Evolutionary conservation across 2,113 vertebrate genomes (phyloP).

Genomic region (Protobothrops mucrosquamatus): DNA sequence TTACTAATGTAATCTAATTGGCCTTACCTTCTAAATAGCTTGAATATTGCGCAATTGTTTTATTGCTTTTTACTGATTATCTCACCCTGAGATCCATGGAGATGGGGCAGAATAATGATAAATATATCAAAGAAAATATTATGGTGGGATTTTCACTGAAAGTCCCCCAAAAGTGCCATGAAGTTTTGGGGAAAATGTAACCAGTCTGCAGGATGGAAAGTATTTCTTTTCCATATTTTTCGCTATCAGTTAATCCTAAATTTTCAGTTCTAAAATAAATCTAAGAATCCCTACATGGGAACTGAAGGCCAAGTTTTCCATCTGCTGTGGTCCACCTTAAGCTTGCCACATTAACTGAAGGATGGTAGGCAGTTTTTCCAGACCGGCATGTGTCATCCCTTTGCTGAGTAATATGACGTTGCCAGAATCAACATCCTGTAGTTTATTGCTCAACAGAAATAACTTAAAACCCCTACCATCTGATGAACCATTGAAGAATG

Average conservation of each 20-base stretch:
- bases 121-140: background rate
- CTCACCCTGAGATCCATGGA: background rate
- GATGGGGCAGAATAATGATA: background rate
- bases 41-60: background rate
- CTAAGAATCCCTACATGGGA: background rate
- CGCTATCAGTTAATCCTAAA: background rate
- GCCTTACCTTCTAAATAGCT: background rate
- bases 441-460: conserved; percentile 1
- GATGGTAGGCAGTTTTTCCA: conserved; percentile 14
- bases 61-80: background rate
- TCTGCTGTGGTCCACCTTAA: background rate
- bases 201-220: background rate
- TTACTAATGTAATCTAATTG: background rate
- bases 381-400: conserved; percentile 15
- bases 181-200: background rate
- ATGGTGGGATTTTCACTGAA: background rate
- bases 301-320: conserved; percentile 23
- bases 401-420: background rate
- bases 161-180: background rate
- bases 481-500: conserved; percentile 11
- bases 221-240: background rate
- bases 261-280: conserved; percentile 4
- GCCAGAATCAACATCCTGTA: conserved; percentile 29
- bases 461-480: conserved; percentile 4
- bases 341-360: conserved; percentile 24